Conservation (phyloP, 1,140 invertebrate species). For the Zaprionus kolodkinae region DNA sequence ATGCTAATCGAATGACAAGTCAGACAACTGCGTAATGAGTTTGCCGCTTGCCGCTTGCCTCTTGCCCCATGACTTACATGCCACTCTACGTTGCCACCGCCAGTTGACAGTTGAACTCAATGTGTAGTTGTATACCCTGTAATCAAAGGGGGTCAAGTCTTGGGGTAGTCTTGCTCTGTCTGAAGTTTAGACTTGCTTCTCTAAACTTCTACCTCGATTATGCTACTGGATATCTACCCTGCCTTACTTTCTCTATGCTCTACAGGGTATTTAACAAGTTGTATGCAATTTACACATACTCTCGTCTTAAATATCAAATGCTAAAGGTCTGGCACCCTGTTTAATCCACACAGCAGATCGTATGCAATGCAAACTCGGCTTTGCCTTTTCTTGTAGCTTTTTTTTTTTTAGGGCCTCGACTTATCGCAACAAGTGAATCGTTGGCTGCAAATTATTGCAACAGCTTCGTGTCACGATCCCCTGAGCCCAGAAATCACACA, state of each 20-base stretch:
- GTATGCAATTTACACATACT: background rate
- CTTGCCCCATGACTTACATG: constrained; percentile 73
- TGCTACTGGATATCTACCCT: background rate
- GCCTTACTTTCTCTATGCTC: background rate
- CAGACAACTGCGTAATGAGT: constrained; percentile 68
- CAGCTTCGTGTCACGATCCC: constrained; percentile 74
- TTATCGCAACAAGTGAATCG: constrained; percentile 57
- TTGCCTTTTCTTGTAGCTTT: constrained; percentile 5
- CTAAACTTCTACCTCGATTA: no score
- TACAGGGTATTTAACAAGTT: background rate
- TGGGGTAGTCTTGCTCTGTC: background rate
- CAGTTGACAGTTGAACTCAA: background rate
- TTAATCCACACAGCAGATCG: constrained; percentile 36
- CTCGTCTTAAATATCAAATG: constrained; percentile 39
- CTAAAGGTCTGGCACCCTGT: constrained; percentile 13
- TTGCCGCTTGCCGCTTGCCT: constrained; percentile 42
- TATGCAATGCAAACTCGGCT: constrained; percentile 13
- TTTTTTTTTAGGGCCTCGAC: constrained; percentile 38
- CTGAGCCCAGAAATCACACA: constrained; percentile 64
- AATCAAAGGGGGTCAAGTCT: background rate
- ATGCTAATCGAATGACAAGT: constrained; percentile 69
- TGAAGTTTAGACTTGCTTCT: no score
- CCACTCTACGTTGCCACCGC: constrained; percentile 41
- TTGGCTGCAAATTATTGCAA: constrained; percentile 51
- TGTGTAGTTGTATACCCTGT: constrained; percentile 23